A percentile compares a stretch with the other conserved stretches of the same genome.
Conservation (phyloP, 2,113 vertebrate genomes). For the Puffinus mauretanicus region DNA sequence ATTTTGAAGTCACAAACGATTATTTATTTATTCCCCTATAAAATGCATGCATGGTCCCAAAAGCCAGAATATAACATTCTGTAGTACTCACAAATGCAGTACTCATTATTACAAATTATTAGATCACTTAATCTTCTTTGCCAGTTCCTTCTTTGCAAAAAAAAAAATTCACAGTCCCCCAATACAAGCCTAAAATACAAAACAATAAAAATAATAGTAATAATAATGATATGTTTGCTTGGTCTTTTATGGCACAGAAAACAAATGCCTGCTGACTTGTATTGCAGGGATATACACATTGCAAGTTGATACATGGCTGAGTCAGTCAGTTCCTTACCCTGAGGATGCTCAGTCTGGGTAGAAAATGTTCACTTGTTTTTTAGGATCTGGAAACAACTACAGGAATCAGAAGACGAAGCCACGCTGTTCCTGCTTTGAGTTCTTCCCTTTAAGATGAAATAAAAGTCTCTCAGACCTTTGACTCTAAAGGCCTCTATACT, state of each 20-base stretch:
- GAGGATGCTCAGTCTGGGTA: background rate
- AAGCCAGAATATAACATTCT: slow-evolving; percentile 25
- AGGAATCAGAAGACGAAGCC: background rate
- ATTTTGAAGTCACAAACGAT: slow-evolving; percentile 65
- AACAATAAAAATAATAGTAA: slow-evolving; percentile 39
- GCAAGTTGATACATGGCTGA: slow-evolving; percentile 7
- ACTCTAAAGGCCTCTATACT: background rate
- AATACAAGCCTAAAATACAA: slow-evolving; percentile 27
- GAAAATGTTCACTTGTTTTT: background rate
- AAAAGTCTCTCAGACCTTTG: background rate
- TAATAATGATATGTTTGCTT: slow-evolving; percentile 40
- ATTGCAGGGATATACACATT: background rate
- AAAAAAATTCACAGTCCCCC: background rate
- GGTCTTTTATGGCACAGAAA: slow-evolving; percentile 33
- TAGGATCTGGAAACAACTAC: background rate
- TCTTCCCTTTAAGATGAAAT: background rate
- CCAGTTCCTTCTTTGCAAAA: slow-evolving; percentile 1
- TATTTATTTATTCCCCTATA: slow-evolving; percentile 67
- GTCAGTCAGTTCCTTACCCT: background rate
- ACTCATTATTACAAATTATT: slow-evolving; percentile 65
- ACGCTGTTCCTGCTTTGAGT: background rate
- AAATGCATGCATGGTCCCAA: slow-evolving; percentile 53
- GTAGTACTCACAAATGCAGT: slow-evolving; percentile 38
- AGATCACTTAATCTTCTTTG: slow-evolving; percentile 64
- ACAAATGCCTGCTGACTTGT: background rate